These are phyloP conservation scores for Drosophila kikkawai DNA, from an alignment of 1,140 invertebrate genomes.

Conservation along the genomic window DNA sequence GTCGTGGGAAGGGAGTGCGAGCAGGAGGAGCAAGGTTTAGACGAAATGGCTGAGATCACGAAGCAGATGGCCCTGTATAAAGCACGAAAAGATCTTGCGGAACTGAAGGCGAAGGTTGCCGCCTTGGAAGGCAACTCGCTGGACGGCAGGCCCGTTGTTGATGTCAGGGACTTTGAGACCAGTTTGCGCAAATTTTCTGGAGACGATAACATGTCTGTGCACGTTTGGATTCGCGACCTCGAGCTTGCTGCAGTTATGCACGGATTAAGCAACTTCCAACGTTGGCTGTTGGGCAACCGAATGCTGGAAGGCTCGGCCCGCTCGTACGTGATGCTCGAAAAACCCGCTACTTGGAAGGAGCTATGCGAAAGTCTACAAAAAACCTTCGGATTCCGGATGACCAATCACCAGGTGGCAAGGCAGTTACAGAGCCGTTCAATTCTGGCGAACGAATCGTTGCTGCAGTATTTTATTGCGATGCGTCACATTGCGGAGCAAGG, in stretches of 20 bases:
- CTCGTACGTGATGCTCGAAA: neutral
- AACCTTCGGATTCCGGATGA: neutral
- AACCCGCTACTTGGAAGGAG: neutral
- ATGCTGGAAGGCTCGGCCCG: neutral
- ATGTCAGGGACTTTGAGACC: neutral
- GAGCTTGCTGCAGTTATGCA: neutral
- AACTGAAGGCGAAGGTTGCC: neutral
- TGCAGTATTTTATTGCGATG: conserved; percentile 1
- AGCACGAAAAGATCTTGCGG: too few species aligned
- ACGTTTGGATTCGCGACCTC: neutral
- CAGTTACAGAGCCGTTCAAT: neutral
- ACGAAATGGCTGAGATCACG: too few species aligned
- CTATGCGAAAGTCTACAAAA: neutral
- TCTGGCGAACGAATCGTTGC: too few species aligned
- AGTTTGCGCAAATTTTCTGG: neutral
- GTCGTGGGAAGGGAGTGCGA: neutral
- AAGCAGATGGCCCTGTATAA: too few species aligned
- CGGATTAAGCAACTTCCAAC: neutral
- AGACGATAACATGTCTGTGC: neutral
- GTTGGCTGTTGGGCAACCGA: neutral
- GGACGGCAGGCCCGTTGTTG: neutral
- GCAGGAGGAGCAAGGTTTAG: too few species aligned
- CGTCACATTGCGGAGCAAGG: neutral
- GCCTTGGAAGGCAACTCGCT: neutral
- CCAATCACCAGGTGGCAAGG: neutral